Conservation (phyloP, 2,888 invertebrate species). For the Drosophila anomelani region DNA sequence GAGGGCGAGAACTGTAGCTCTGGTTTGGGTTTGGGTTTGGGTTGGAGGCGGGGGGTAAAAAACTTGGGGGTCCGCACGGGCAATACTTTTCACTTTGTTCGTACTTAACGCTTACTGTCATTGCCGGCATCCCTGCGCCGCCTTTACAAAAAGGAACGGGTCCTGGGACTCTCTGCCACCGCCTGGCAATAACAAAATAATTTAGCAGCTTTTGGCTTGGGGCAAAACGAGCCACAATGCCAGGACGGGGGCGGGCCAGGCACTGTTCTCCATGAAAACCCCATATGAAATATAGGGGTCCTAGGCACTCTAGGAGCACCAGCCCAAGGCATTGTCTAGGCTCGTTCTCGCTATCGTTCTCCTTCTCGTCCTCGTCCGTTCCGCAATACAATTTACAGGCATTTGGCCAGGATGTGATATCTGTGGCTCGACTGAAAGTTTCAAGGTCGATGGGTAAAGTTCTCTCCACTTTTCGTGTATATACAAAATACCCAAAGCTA, state of each 20-base stretch:
- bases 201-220: constrained; percentile 60
- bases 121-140: constrained; percentile 42
- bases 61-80: constrained; percentile 56
- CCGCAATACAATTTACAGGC: constrained; percentile 20
- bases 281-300: constrained; percentile 60
- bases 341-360: neutral
- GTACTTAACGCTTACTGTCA: constrained; percentile 71
- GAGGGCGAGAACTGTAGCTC: neutral
- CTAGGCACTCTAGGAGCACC: neutral
- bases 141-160: constrained; percentile 19
- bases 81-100: constrained; percentile 79
- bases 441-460: constrained; percentile 73
- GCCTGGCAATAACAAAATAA: constrained; percentile 76
- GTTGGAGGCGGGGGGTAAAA: neutral
- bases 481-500: neutral
- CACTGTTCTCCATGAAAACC: neutral
- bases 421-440: constrained; percentile 27
- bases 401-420: constrained; percentile 7
- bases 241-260: neutral
- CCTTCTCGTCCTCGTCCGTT: neutral
- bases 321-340: constrained; percentile 20
- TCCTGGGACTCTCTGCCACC: neutral
- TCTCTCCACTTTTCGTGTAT: constrained; percentile 18
- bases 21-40: neutral
- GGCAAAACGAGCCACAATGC: constrained; percentile 4